Conservation (phyloP, 2,797 vertebrate genomes). For the Intellagama lesueurii region DNA sequence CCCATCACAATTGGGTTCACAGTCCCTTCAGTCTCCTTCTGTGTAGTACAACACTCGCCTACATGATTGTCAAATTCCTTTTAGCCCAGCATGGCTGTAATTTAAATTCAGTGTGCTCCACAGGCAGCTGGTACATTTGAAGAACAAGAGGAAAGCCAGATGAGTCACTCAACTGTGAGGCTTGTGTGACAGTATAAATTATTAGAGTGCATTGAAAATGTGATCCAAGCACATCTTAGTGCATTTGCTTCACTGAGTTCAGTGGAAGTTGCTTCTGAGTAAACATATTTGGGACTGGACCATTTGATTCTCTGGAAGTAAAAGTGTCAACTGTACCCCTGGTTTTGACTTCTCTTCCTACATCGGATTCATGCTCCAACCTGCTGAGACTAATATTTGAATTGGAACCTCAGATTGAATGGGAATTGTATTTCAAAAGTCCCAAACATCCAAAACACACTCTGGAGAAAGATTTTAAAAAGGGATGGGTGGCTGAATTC, state of each 20-base stretch:
- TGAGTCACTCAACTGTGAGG: constrained; percentile 1
- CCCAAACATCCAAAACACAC: too few species aligned
- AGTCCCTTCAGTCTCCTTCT: neutral
- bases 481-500: neutral
- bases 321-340: neutral
- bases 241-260: neutral
- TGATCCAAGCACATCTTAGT: neutral
- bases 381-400: neutral
- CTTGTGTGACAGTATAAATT: neutral
- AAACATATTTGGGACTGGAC: neutral
- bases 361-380: too few species aligned
- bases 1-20: neutral
- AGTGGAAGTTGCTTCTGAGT: too few species aligned
- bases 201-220: neutral
- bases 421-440: too few species aligned
- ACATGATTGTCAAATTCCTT: neutral
- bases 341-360: neutral
- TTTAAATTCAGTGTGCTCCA: constrained; percentile 10
- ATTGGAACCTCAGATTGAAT: neutral
- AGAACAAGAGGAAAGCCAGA: neutral
- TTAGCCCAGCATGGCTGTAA: neutral
- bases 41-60: neutral
- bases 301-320: neutral
- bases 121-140: constrained; percentile 3
- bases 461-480: neutral